Base-by-base conservation (phyloP, 1,140 invertebrate species). In the Microplitis demolitor region DNA sequence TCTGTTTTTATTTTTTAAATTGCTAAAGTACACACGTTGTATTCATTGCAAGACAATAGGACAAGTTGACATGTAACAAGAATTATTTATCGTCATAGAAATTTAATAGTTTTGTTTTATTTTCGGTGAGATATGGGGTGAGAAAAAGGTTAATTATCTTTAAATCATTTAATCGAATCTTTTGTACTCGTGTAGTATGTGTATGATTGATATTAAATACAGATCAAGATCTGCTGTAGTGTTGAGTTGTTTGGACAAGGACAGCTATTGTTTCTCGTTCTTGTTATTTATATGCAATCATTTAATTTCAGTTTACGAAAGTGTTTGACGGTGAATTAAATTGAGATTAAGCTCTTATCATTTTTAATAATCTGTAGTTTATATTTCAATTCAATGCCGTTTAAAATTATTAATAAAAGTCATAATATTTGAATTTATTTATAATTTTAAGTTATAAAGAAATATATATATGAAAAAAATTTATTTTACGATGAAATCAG, bases 91-190 rank as follows among this genome's bases (percentile, higher is more conserved):
- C 39, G 39, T 45, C 6, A 45, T 45, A 45, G 11, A 45, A 45
- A 45, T 45, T 45, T 5, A 45, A 56, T 13, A 13, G 16, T 56
- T 56, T 56, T 56, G 53, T 14, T 13, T 56, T 56, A 24, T 56
- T 56, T 56, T 56, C 6, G 39, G 39, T 45, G 39, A 45, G 39
- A 64, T 34, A 14, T 39, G 6, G 34, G 37, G 62, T 64, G 62
- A 45, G 62, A 64, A 64, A 64, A 35, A 64, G 62, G 62, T 64
- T 64, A 64, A 64, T 64, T 66, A 45, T 45, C 39, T 45, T 11
- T 11, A 45, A 51, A 35, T 11, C 62, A n/a, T 39, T 34, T 14
- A 13, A 34, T 34, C 62, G 11, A 31, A 61, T 61, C 31, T 31
- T 61, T 61, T 33, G 11, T 35, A 45, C 37, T 24, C 24, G 24